Evolutionary conservation across 2,113 vertebrate species (phyloP).

Genomic region (Megaceryle torquata): DNA sequence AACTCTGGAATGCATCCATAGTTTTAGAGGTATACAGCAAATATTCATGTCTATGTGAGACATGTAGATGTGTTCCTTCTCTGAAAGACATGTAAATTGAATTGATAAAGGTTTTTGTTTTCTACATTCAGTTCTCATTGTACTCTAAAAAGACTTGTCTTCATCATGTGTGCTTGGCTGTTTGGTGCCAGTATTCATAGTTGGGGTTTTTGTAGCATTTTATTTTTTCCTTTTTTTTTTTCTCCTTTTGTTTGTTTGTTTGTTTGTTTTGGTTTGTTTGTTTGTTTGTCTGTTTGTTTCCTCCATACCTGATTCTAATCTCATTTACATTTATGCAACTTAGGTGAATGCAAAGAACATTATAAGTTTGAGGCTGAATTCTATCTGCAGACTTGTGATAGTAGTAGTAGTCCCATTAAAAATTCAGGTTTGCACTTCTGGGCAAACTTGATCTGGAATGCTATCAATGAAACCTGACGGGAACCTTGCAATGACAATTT

Average conservation of each 20-base stretch:
- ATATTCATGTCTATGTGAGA: neutral
- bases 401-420: neutral
- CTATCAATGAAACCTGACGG: neutral
- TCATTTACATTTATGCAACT: neutral
- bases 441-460: neutral
- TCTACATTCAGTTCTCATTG: neutral
- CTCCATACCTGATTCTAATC: neutral
- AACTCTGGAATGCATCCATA: neutral
- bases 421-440: neutral
- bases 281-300: too few species aligned
- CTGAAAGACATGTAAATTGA: neutral
- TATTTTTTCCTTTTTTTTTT: neutral
- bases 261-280: too few species aligned
- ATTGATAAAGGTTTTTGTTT: neutral
- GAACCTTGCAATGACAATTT: neutral
- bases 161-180: neutral
- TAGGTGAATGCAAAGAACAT: neutral
- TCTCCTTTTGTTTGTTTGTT: neutral
- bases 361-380: neutral
- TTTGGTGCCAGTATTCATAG: neutral
- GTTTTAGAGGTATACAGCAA: neutral
- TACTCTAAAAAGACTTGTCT: neutral
- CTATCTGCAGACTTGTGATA: neutral
- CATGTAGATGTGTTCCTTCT: neutral
- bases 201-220: neutral